Evolutionary conservation across 2,888 invertebrate genomes (phyloP).

Genomic region (Drosophila flavopinicola): DNA sequence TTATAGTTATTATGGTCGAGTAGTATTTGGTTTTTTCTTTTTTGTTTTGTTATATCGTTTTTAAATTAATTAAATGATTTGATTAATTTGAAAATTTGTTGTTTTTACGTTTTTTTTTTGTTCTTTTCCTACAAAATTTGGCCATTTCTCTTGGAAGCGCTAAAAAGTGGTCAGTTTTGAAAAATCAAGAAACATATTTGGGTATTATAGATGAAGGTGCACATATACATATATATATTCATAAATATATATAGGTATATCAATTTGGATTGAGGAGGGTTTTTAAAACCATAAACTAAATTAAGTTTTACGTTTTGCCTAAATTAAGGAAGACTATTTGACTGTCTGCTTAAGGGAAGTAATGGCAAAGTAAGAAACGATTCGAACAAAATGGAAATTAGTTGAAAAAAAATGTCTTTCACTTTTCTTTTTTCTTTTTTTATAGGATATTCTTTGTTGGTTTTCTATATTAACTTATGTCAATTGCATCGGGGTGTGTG

Average conservation of each 20-base stretch:
- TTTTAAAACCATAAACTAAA: conserved; percentile 40
- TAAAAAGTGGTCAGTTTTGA: conserved; percentile 80
- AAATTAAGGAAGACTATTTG: conserved; percentile 74
- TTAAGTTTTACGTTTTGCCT: conserved; percentile 57
- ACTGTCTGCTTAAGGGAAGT: conserved; percentile 55
- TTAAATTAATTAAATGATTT: conserved; percentile 51
- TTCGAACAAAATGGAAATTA: conserved; percentile 6
- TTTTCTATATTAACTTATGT: conserved; percentile 35
- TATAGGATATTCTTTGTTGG: neutral
- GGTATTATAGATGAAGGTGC: conserved; percentile 23
- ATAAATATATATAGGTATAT: conserved; percentile 7
- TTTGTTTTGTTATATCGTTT: too few relatives aligned
- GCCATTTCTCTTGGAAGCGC: conserved; percentile 84
- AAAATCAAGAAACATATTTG: conserved; percentile 50
- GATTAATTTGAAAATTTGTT: conserved; percentile 40
- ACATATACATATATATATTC: conserved; percentile 1
- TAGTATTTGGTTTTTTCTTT: conserved; percentile 12
- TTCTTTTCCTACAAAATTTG: conserved; percentile 81
- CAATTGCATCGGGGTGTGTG: conserved; percentile 51
- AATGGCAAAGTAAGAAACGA: conserved; percentile 28
- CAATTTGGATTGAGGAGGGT: conserved; percentile 7
- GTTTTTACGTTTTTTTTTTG: conserved; percentile 38
- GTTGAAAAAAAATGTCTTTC: conserved; percentile 17
- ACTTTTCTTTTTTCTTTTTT: conserved; percentile 14
- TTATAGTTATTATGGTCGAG: conserved; percentile 37